These are phyloP conservation scores for Sardinella longiceps DNA, from an alignment of 2,797 vertebrate species.

Conservation along the genomic window DNA sequence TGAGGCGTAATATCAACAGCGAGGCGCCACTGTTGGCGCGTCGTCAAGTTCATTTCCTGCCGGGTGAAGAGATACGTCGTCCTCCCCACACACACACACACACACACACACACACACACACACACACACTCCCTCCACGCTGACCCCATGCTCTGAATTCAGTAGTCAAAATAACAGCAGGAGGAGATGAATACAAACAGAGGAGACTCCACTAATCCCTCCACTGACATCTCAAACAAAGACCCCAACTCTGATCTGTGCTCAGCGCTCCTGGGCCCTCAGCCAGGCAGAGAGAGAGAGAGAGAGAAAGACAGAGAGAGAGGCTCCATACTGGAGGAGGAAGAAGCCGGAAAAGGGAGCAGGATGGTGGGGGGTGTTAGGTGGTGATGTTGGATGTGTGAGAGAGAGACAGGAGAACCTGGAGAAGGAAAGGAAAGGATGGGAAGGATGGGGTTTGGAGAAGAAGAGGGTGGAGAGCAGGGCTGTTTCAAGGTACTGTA, in stretches of 20 bases:
- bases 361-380: not conserved
- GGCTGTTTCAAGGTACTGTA: no score
- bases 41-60: conserved; percentile 18
- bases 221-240: not conserved
- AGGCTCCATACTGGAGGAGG: no score
- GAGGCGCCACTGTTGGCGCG: not conserved
- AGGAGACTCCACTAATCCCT: not conserved
- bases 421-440: not conserved
- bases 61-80: not conserved
- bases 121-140: not conserved
- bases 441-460: not conserved
- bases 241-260: not conserved
- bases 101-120: not conserved
- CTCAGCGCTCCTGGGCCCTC: not conserved
- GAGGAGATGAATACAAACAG: conserved; percentile 6
- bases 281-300: not conserved
- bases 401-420: conserved; percentile 32
- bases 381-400: not conserved
- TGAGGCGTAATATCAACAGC: not conserved
- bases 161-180: conserved; percentile 17
- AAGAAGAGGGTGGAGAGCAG: not conserved
- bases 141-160: not conserved
- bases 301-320: not conserved
- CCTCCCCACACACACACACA: not conserved
- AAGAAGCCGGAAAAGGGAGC: not conserved